Percentiles rank a stretch among this genome's conserved stretches.
Evolutionary conservation across 92 coral and sea anemone genomes (phyloP).

Genomic region (Porites rus): DNA sequence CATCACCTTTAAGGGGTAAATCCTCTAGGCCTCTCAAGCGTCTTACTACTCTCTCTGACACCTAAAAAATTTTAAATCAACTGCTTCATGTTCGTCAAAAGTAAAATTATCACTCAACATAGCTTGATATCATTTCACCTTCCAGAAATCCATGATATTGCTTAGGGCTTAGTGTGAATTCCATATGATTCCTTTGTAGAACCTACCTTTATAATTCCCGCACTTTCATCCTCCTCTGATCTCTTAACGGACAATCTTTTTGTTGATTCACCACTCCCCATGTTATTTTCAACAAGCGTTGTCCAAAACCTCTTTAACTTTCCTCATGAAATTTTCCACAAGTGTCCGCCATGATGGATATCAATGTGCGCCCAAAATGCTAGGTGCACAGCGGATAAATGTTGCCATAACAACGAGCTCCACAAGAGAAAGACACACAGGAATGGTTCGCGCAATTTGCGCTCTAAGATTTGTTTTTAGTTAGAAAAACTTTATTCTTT

Average conservation of each 20-base stretch:
- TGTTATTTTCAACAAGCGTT: background rate
- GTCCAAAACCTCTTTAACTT: background rate
- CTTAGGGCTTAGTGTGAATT: background rate
- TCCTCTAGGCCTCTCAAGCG: slow-evolving; percentile 80
- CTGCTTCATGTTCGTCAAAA: background rate
- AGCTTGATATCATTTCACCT: background rate
- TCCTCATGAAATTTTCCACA: background rate
- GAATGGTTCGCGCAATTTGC: background rate
- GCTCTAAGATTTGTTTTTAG: background rate
- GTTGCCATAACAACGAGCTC: slow-evolving; percentile 55
- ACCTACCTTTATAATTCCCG: slow-evolving; percentile 81
- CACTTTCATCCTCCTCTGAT: slow-evolving; percentile 63
- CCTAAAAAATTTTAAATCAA: slow-evolving; percentile 32
- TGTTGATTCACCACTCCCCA: slow-evolving; percentile 94
- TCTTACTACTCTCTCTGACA: slow-evolving; percentile 88
- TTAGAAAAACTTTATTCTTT: background rate
- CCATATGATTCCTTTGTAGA: background rate
- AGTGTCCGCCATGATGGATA: slow-evolving; percentile 80
- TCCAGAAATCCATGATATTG: background rate
- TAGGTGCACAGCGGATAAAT: slow-evolving; percentile 43
- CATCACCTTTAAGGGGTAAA: slow-evolving; percentile 73
- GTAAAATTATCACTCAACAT: background rate
- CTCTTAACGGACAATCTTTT: slow-evolving; percentile 81
- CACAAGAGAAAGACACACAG: background rate
- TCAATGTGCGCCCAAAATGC: slow-evolving; percentile 33